Percentiles rank a stretch among this genome's conserved stretches.
These are phyloP conservation scores for Eueides isabella DNA, from an alignment of 1,140 invertebrate genomes.

Conservation along the genomic window DNA sequence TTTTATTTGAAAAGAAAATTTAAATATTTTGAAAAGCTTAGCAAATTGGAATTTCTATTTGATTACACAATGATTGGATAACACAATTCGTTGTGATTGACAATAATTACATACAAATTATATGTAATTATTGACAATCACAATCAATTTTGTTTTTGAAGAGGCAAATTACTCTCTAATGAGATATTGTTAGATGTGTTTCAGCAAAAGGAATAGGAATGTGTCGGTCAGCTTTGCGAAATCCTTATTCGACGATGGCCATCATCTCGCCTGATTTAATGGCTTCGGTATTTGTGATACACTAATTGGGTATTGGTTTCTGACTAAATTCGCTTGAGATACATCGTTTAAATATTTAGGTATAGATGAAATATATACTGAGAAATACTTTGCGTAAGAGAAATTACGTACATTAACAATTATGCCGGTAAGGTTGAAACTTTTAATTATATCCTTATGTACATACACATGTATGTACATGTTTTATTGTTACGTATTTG, in stretches of 20 bases:
- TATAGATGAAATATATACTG: not conserved
- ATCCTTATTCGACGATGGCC: constrained; percentile 42
- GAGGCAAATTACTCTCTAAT: constrained; percentile 29
- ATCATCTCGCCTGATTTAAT: constrained; percentile 64
- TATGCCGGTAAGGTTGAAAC: too few species aligned
- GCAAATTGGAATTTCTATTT: not conserved
- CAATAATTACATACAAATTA: constrained; percentile 21
- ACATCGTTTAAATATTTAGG: constrained; percentile 35
- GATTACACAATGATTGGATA: not conserved
- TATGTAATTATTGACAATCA: constrained; percentile 23
- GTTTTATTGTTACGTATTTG: too few species aligned
- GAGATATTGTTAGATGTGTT: constrained; percentile 31
- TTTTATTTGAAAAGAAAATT: too few species aligned
- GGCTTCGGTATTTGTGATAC: constrained; percentile 49
- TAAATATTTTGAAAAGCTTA: too few species aligned
- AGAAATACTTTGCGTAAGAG: not conserved
- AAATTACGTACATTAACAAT: not conserved
- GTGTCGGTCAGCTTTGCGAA: constrained; percentile 50
- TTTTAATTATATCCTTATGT: too few species aligned
- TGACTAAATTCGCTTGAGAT: constrained; percentile 31
- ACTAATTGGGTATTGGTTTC: constrained; percentile 60
- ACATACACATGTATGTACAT: too few species aligned
- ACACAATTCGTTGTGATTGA: not conserved
- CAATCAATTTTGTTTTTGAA: constrained; percentile 31
- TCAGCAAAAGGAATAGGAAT: constrained; percentile 49